A percentile compares a stretch with the other conserved stretches of the same genome.
phyloP scores from a whole-genome alignment of 2,888 invertebrate species.

The Drosophila flavopinicola region DNA sequence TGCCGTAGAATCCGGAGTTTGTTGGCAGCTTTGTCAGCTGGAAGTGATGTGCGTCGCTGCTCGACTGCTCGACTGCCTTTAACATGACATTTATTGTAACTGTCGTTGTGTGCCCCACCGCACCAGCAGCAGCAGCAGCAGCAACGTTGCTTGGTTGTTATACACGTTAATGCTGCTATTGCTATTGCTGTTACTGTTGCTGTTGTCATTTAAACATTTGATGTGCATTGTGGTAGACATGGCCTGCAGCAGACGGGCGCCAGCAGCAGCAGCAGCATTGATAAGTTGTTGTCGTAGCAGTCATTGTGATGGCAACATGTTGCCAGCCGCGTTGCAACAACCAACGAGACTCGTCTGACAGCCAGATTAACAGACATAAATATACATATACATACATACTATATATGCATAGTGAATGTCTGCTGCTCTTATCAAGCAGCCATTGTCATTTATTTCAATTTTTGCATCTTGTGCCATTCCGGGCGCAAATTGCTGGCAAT shows the following conservation, averaged over 20 bases:
- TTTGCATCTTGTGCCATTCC: slow-evolving; percentile 65
- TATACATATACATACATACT: slow-evolving; percentile 14
- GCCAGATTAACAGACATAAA: slow-evolving; percentile 34
- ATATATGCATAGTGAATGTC: slow-evolving; percentile 3
- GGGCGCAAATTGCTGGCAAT: slow-evolving; percentile 66
- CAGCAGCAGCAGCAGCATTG: slow-evolving; percentile 42
- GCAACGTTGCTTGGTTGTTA: too few relatives aligned
- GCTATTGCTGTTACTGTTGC: slow-evolving; percentile 31
- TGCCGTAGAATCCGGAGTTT: slow-evolving; percentile 24
- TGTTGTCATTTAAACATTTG: slow-evolving; percentile 75
- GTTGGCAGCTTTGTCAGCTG: slow-evolving; percentile 39
- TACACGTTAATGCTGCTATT: slow-evolving; percentile 39
- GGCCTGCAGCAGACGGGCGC: slow-evolving; percentile 60
- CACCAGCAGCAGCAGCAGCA: slow-evolving; percentile 36
- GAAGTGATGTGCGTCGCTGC: slow-evolving; percentile 66
- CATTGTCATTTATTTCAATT: slow-evolving; percentile 77
- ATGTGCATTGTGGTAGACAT: slow-evolving; percentile 75
- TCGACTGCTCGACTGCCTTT: slow-evolving; percentile 69
- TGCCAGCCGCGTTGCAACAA: slow-evolving; percentile 46
- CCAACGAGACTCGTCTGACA: too few relatives aligned
- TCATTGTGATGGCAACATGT: slow-evolving; percentile 80
- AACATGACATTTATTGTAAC: slow-evolving; percentile 83
- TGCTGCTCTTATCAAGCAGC: slow-evolving; percentile 46
- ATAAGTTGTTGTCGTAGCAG: slow-evolving; percentile 49
- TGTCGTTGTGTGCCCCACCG: slow-evolving; percentile 50